These are phyloP conservation scores for Nephila pilipes DNA, from an alignment of 1,140 invertebrate species.

Conservation along the genomic window DNA sequence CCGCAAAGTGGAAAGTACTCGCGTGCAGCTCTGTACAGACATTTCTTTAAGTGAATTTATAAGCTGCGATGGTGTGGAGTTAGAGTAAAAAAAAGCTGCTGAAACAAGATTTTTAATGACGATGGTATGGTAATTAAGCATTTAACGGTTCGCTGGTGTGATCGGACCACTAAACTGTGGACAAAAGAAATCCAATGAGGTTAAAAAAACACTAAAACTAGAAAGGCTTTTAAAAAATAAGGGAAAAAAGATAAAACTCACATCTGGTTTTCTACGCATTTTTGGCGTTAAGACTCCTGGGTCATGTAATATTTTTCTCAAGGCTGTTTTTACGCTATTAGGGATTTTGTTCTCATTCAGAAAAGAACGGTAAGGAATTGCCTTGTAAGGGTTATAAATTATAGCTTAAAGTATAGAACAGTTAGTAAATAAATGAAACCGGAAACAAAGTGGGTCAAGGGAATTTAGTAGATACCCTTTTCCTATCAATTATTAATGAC, in stretches of 20 bases:
- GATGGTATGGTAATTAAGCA: conserved; percentile 57
- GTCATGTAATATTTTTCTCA: neutral
- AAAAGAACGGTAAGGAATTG: no score
- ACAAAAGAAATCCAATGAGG: conserved; percentile 33
- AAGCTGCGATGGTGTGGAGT: neutral
- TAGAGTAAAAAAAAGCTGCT: conserved; percentile 4
- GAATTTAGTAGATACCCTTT: no score
- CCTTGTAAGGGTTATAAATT: no score
- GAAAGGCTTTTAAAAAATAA: neutral
- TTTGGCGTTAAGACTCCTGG: neutral
- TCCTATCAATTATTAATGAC: no score
- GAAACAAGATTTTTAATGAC: conserved; percentile 52
- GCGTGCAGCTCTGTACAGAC: neutral
- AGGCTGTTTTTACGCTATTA: neutral
- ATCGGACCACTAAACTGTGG: conserved; percentile 18
- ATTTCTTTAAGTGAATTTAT: conserved; percentile 45
- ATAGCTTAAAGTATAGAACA: no score
- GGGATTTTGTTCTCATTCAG: neutral
- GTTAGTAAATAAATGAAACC: no score
- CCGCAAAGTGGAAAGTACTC: conserved; percentile 10
- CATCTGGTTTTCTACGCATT: neutral
- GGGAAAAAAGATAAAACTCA: neutral
- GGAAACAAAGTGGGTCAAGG: no score
- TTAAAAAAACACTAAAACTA: neutral
- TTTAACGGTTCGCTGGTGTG: conserved; percentile 53